Percentiles rank a stretch among this genome's conserved stretches.
phyloP scores from a whole-genome alignment of 2,888 invertebrate genomes.

The Mesochorus sp. region DNA sequence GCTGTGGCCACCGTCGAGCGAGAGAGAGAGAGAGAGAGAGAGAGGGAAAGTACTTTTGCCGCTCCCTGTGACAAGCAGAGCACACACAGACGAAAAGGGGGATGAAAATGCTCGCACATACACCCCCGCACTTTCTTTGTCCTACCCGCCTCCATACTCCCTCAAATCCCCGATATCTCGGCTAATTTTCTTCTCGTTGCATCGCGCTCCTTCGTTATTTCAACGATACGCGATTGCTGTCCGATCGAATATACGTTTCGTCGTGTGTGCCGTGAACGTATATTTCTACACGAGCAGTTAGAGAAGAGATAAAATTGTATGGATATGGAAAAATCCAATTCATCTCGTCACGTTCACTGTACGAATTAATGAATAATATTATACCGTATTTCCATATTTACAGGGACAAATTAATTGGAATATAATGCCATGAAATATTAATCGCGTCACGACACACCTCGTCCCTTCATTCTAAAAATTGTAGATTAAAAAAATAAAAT shows the following conservation, averaged over 20 bases:
- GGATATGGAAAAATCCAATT: slow-evolving; percentile 27
- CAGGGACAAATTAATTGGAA: neutral
- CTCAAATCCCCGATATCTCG: slow-evolving; percentile 51
- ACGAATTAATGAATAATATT: slow-evolving; percentile 45
- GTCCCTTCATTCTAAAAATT: too few species aligned
- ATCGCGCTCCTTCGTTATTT: slow-evolving; percentile 53
- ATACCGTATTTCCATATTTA: neutral
- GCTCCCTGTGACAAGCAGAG: slow-evolving; percentile 22
- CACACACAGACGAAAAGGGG: slow-evolving; percentile 28
- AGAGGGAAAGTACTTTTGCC: slow-evolving; percentile 3
- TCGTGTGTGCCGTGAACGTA: neutral
- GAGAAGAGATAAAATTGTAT: slow-evolving; percentile 13
- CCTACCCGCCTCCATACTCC: slow-evolving; percentile 19
- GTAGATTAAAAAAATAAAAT: too few species aligned
- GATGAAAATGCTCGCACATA: slow-evolving; percentile 48
- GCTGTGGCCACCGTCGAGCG: slow-evolving; percentile 53
- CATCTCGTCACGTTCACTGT: neutral
- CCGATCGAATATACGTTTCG: slow-evolving; percentile 45
- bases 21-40: slow-evolving; percentile 38
- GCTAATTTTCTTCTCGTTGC: slow-evolving; percentile 63
- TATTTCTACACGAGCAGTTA: neutral
- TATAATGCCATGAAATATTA: neutral
- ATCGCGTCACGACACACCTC: neutral
- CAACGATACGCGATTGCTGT: slow-evolving; percentile 58
- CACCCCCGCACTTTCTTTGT: slow-evolving; percentile 17